These are phyloP conservation scores for Nomada fucata DNA, from an alignment of 2,888 invertebrate species.

Conservation along the genomic window DNA sequence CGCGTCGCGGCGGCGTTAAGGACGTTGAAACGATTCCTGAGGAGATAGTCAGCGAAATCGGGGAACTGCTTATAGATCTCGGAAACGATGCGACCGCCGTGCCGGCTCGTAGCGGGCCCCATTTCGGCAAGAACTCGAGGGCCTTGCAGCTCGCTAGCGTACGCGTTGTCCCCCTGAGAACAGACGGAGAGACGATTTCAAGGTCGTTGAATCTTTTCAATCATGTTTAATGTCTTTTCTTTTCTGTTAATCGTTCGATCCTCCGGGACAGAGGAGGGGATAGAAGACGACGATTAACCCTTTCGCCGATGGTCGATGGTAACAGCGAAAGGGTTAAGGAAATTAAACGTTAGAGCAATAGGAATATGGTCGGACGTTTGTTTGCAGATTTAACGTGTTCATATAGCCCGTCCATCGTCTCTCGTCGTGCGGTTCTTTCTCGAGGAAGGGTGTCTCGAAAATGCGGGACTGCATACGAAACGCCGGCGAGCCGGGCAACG, in stretches of 20 bases:
- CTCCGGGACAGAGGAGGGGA: conserved; percentile 24
- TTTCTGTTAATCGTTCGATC: background rate
- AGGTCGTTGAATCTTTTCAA: conserved; percentile 27
- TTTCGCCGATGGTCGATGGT: background rate
- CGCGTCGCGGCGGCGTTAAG: background rate
- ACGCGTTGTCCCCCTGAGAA: conserved; percentile 74
- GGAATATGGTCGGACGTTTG: conserved; percentile 6
- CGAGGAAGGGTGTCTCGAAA: conserved; percentile 18
- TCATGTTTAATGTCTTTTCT: background rate
- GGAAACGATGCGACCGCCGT: conserved; percentile 29
- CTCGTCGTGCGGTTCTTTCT: conserved; percentile 49
- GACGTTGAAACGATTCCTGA: background rate
- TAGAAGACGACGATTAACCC: conserved; percentile 12
- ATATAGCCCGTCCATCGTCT: conserved; percentile 58
- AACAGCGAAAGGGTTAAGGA: conserved; percentile 9
- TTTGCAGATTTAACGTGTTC: background rate
- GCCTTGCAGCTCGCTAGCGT: conserved; percentile 51
- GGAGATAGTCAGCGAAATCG: conserved; percentile 12
- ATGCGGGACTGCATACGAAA: conserved; percentile 12
- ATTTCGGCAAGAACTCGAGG: conserved; percentile 62
- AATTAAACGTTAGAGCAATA: background rate
- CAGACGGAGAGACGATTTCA: conserved; percentile 72
- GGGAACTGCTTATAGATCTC: conserved; percentile 52
- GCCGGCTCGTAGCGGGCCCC: conserved; percentile 46
- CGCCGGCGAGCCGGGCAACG: conserved; percentile 4